Evolutionary conservation across 2,797 vertebrate genomes (phyloP).

Genomic region (Xenentodon cancila): DNA sequence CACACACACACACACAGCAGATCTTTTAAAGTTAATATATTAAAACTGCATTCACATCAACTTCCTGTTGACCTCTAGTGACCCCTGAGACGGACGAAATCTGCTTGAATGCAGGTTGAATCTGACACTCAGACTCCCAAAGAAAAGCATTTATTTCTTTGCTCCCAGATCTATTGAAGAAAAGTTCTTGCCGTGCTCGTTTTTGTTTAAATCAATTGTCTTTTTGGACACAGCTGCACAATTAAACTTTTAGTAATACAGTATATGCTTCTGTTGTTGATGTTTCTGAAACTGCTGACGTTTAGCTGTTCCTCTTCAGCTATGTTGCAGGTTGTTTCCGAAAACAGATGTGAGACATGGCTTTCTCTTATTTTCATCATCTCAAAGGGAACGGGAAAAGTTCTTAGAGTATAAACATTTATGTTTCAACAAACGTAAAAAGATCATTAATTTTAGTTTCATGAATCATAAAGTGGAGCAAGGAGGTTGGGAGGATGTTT

Average conservation of each 20-base stretch:
- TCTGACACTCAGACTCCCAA: constrained; percentile 18
- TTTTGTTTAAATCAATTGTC: constrained; percentile 64
- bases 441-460: background rate
- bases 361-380: background rate
- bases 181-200: constrained; percentile 35
- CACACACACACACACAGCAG: background rate
- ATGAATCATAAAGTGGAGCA: background rate
- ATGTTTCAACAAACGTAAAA: background rate
- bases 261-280: constrained; percentile 5
- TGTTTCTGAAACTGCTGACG: constrained; percentile 17
- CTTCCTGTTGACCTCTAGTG: background rate
- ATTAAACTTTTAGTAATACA: constrained; percentile 68
- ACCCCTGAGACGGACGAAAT: constrained; percentile 15
- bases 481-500: background rate
- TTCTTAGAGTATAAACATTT: background rate
- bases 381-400: background rate
- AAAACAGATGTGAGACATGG: background rate
- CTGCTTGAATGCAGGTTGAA: constrained; percentile 24
- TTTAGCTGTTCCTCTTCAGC: background rate
- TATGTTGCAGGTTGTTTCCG: background rate
- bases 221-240: constrained; percentile 51
- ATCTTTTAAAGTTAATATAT: constrained; percentile 3
- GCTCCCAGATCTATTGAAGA: constrained; percentile 31
- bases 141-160: constrained; percentile 25
- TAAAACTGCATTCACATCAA: constrained; percentile 1